Evolutionary conservation across 2,113 vertebrate species (phyloP).

Genomic region (Dromiciops gliroides): DNA sequence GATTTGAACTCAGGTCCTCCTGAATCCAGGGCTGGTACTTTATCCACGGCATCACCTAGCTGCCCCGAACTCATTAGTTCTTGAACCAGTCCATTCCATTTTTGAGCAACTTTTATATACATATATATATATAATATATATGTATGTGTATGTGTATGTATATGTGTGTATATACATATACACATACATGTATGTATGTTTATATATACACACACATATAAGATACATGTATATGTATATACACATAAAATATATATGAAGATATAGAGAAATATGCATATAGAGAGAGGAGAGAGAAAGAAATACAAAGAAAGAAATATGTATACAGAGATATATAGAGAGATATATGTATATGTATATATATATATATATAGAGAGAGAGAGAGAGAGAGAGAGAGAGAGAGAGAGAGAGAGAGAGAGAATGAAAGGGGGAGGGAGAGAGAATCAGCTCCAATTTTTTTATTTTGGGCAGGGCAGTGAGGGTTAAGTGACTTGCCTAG

Average conservation of each 20-base stretch:
- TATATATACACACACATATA: not conserved
- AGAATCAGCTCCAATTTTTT: not conserved
- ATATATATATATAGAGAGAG: no score
- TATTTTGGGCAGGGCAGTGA: no score
- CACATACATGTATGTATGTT: no score
- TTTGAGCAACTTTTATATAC: not conserved
- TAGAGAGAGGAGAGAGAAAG: not conserved
- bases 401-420: not conserved
- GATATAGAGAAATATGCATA: not conserved
- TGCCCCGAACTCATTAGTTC: not conserved
- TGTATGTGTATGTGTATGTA: no score
- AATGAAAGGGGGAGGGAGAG: no score
- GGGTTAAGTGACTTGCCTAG: no score
- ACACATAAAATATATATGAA: not conserved
- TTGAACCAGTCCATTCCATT: not conserved
- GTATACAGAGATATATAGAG: no score
- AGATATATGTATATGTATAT: no score
- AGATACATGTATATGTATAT: not conserved
- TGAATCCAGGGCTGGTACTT: no score
- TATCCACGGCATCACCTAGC: no score
- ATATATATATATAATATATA: not conserved
- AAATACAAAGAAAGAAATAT: not conserved
- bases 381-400: no score
- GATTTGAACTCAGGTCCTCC: no score
- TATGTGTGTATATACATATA: not conserved